phyloP scores from a whole-genome alignment of 2,113 vertebrate genomes.

The Laterallus jamaicensis region DNA sequence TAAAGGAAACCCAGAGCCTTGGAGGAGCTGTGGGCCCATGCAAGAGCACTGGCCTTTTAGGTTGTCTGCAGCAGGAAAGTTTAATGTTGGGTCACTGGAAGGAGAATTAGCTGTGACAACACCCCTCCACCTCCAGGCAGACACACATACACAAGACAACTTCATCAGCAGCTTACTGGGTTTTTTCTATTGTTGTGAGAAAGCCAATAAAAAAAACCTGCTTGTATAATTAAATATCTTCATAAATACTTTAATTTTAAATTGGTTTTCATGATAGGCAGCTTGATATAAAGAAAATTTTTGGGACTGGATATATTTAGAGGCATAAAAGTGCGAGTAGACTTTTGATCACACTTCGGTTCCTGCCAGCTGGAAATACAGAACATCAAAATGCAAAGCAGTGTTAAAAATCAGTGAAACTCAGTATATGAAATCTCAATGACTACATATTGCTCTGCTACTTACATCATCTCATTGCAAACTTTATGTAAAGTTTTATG shows the following conservation, averaged over 20 bases:
- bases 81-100: background rate
- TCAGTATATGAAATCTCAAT: background rate
- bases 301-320: conserved; percentile 44
- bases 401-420: background rate
- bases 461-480: background rate
- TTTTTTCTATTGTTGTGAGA: background rate
- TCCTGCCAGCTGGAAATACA: conserved; percentile 53
- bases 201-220: background rate
- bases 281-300: conserved; percentile 24
- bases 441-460: background rate
- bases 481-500: background rate
- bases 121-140: background rate
- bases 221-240: background rate
- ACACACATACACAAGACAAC: background rate
- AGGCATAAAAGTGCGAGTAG: background rate
- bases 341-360: conserved; percentile 42
- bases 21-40: background rate
- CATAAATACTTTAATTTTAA: background rate
- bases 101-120: background rate
- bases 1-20: background rate
- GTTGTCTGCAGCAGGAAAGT: background rate
- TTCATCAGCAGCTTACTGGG: background rate
- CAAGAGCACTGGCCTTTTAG: background rate
- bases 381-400: conserved; percentile 17
- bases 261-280: background rate